phyloP scores from a whole-genome alignment of 2,888 invertebrate genomes.

The Nephrotoma guestfalica region DNA sequence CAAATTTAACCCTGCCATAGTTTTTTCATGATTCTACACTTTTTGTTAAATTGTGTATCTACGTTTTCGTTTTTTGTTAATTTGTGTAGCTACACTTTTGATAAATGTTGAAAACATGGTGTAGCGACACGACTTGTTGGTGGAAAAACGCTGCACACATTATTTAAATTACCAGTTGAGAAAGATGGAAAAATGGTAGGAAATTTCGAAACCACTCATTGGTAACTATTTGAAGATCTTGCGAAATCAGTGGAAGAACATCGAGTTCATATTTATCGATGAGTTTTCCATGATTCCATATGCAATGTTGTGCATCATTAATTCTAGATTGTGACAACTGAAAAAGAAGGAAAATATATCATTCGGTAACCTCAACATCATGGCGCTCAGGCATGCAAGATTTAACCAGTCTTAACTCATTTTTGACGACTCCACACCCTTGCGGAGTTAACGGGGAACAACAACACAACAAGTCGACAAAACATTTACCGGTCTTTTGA shows the following conservation, averaged over 20 bases:
- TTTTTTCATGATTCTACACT: too few relatives aligned
- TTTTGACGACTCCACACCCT: too few relatives aligned
- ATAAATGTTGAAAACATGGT: too few relatives aligned
- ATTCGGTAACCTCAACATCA: neutral
- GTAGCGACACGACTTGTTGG: conserved; percentile 6
- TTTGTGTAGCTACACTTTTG: too few relatives aligned
- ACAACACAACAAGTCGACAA: too few relatives aligned
- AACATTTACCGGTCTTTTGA: too few relatives aligned
- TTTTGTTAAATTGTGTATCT: too few relatives aligned
- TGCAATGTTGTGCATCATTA: neutral
- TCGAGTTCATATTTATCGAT: neutral
- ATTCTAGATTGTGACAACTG: neutral
- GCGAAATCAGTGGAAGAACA: neutral
- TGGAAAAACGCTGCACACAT: conserved; percentile 7
- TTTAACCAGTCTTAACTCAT: too few relatives aligned
- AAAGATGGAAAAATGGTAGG: conserved; percentile 1
- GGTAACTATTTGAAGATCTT: conserved; percentile 5
- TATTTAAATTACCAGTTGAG: conserved; percentile 11
- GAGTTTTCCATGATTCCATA: conserved; percentile 1
- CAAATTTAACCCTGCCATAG: too few relatives aligned
- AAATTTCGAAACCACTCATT: conserved; percentile 6
- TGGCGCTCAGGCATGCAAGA: neutral
- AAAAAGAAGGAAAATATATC: neutral
- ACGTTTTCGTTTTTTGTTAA: too few relatives aligned
- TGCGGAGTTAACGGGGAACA: too few relatives aligned